Evolutionary conservation across 1,140 invertebrate genomes (phyloP), one percentile per base, ranked within the genome.

Genomic region (Nomia melanderi): DNA sequence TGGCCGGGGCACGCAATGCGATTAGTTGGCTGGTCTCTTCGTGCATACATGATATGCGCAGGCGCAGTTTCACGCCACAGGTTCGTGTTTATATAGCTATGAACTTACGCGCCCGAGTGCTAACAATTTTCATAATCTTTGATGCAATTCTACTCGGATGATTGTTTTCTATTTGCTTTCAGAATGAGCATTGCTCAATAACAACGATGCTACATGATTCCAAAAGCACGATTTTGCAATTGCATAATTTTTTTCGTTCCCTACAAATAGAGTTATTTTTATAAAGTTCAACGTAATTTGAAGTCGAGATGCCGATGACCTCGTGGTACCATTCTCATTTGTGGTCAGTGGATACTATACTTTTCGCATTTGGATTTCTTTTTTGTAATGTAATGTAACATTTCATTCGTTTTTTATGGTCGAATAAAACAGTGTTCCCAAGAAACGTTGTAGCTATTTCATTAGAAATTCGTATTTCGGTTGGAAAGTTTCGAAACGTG

Each of bases 1-100:
- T 74, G 27, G 77, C 71, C 73, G 39, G 69, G 76, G 81, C 75
- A 67, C 65, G 57, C 82, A 67, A 78, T 82, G 63, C 77, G 79
- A 84, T 86, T 78, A 79, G 75, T 64, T 70, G 56, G 56, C 76
- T 72, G 60, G 59, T 66, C 70, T 70, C 47, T 47, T 47, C 31
- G 63, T 57, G 36, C 47, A 29, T 64, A 59, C 27, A 36, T 29
- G 56, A 56, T 36, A 29, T 11, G 44, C 64, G 69, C 69, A 78
- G n/a, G 80, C 70, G 76, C 50, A 41, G 6, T 44, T 27, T 8
- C 1, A 44, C 7, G 27, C 1, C 7, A 11, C 54, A 60, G 25
- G 69, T 12, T 29, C 27, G 76, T 67, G 47, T 64, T 41, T 60
- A 82, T 12, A 12, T 29, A 14, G 17, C 11, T 8, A 65, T 69